phyloP scores from a whole-genome alignment of 2,113 vertebrate species.

The Gavialis gangeticus region DNA sequence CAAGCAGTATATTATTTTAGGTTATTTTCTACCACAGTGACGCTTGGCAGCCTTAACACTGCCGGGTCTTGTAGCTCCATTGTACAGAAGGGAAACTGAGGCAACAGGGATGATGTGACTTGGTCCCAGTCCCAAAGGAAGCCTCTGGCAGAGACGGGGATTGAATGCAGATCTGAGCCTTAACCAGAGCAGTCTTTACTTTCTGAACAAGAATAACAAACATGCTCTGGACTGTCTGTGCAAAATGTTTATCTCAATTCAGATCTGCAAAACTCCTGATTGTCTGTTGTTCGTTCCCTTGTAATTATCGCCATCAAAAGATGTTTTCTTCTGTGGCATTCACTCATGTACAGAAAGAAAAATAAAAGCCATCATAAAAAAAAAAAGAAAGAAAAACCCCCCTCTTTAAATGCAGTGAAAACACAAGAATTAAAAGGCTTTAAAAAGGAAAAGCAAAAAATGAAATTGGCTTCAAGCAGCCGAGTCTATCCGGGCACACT shows the following conservation, averaged over 20 bases:
- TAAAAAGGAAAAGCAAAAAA: background rate
- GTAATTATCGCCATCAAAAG: slow-evolving; percentile 62
- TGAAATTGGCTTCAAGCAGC: background rate
- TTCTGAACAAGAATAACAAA: background rate
- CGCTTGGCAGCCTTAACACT: too few relatives aligned
- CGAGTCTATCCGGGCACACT: background rate
- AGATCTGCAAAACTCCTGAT: background rate
- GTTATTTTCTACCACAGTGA: background rate
- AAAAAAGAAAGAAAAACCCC: background rate
- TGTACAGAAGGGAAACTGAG: accelerated
- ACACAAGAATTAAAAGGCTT: background rate
- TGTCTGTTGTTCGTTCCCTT: background rate
- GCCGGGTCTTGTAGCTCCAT: accelerated
- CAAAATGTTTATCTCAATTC: background rate
- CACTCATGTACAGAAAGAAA: slow-evolving; percentile 8
- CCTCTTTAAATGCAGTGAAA: slow-evolving; percentile 15
- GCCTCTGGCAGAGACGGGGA: background rate
- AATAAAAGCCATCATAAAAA: slow-evolving; percentile 39
- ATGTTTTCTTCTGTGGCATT: slow-evolving; percentile 5
- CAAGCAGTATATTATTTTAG: too few relatives aligned
- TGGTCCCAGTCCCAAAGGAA: background rate
- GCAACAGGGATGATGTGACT: accelerated
- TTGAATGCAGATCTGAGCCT: background rate
- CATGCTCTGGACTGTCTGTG: background rate
- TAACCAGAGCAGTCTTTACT: accelerated